Evolutionary conservation across 1,140 invertebrate species (phyloP).

Genomic region (Reticulitermes speratus): DNA sequence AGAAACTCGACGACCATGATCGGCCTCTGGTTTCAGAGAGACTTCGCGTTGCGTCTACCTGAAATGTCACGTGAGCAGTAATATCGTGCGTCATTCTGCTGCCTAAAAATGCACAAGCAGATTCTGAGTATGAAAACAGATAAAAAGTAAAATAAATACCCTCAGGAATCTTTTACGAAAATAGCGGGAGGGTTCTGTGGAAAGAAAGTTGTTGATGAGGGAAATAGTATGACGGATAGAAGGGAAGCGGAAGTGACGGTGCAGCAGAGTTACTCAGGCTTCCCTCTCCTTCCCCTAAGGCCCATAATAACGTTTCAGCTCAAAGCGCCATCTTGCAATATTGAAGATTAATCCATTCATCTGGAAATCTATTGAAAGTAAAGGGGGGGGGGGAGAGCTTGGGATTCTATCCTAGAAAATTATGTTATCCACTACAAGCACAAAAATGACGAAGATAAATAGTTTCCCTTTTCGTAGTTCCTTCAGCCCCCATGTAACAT

Average conservation of each 20-base stretch:
- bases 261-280: background rate
- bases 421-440: conserved; percentile 10
- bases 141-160: background rate
- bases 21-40: background rate
- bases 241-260: background rate
- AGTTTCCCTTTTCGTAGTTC: background rate
- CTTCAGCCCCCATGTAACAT: background rate
- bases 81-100: background rate
- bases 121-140: background rate
- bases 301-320: background rate
- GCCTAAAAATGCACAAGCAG: background rate
- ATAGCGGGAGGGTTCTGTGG: too few relatives aligned
- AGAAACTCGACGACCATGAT: background rate
- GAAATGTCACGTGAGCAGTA: background rate
- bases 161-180: background rate
- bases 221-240: background rate
- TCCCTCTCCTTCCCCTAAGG: background rate
- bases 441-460: conserved; percentile 13
- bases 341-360: conserved; percentile 12
- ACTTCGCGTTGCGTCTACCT: background rate
- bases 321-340: conserved; percentile 10
- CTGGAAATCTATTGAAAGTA: conserved; percentile 17
- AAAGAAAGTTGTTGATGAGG: background rate
- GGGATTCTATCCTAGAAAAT: conserved; percentile 7
- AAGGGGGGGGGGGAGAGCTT: background rate